A percentile compares a stretch with the other conserved stretches of the same genome.
phyloP scores from a whole-genome alignment of 2,888 invertebrate genomes.

The Cantharis lateralis region DNA sequence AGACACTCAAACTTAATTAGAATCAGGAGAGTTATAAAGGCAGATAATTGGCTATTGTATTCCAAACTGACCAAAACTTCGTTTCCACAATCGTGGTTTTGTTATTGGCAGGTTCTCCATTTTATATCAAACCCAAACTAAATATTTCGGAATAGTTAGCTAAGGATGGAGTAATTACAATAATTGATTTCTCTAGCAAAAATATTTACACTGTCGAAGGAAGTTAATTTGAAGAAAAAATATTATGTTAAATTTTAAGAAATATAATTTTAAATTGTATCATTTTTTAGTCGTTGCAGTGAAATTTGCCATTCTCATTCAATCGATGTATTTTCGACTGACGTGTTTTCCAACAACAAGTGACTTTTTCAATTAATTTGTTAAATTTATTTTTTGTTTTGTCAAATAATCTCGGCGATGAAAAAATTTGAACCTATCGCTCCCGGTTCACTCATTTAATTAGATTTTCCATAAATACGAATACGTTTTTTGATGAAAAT shows the following conservation, averaged over 20 bases:
- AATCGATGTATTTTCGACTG: background rate
- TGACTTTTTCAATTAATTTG: background rate
- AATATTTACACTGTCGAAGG: too few relatives aligned
- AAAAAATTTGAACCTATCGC: background rate
- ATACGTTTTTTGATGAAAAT: background rate
- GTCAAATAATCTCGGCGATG: background rate
- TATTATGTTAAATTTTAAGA: too few relatives aligned
- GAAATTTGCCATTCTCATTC: background rate
- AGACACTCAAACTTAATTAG: conserved; percentile 26
- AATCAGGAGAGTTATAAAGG: conserved; percentile 27
- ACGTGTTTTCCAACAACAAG: background rate
- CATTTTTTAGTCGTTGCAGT: too few relatives aligned
- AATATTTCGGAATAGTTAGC: background rate
- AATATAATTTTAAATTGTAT: background rate
- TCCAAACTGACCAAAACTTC: conserved; percentile 29
- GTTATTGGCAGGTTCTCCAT: conserved; percentile 19
- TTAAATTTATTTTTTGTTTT: background rate
- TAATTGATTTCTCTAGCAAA: background rate
- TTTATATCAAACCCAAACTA: background rate
- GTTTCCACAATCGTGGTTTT: conserved; percentile 24
- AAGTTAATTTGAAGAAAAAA: too few relatives aligned
- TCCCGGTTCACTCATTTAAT: too few relatives aligned
- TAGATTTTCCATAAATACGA: too few relatives aligned
- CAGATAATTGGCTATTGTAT: conserved; percentile 32
- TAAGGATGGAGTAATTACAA: background rate